phyloP scores from a whole-genome alignment of 2,113 vertebrate genomes.

The Cryptomyrus ogoouensis region DNA sequence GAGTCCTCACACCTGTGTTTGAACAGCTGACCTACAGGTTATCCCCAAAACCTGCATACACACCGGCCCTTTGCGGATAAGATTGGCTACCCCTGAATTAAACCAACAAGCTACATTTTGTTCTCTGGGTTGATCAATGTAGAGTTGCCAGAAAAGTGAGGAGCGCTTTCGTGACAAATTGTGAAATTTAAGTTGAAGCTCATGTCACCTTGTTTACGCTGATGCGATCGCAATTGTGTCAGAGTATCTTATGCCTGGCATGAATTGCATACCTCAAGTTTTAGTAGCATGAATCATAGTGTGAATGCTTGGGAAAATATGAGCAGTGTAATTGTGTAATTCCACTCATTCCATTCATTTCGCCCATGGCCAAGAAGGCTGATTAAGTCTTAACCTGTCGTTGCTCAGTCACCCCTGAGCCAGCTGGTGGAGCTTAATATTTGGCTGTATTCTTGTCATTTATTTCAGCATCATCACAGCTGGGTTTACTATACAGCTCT shows the following conservation, averaged over 20 bases:
- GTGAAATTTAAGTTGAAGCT: background rate
- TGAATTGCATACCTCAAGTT: background rate
- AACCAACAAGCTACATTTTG: background rate
- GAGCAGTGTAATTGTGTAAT: background rate
- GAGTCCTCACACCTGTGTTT: too few relatives aligned
- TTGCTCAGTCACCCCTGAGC: background rate
- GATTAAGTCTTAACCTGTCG: background rate
- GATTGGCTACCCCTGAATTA: too few relatives aligned
- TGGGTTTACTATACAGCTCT: background rate
- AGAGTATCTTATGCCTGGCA: background rate
- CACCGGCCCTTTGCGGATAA: too few relatives aligned
- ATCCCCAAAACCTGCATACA: too few relatives aligned
- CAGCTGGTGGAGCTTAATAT: conserved; percentile 1
- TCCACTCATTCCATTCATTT: background rate
- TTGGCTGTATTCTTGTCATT: background rate
- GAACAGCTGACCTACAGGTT: too few relatives aligned
- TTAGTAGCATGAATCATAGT: background rate
- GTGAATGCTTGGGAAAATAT: background rate
- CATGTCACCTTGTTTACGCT: conserved; percentile 4
- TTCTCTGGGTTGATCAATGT: background rate
- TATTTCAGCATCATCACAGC: background rate
- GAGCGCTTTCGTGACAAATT: background rate
- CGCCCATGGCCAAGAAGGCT: background rate
- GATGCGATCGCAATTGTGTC: background rate
- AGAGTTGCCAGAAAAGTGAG: background rate